phyloP scores from a whole-genome alignment of 2,113 vertebrate species.

The Rhinolophus ferrumequinum region DNA sequence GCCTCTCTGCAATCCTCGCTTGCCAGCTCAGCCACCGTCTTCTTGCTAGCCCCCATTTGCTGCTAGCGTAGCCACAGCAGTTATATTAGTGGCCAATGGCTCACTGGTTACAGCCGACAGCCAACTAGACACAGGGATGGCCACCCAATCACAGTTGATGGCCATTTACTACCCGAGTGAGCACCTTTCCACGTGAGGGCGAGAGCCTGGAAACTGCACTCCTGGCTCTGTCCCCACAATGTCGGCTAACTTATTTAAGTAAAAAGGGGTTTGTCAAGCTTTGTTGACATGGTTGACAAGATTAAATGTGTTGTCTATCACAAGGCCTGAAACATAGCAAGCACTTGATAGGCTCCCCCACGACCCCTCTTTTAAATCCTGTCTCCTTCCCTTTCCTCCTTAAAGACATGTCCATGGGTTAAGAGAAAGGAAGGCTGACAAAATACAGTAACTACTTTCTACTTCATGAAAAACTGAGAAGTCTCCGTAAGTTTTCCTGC shows the following conservation, averaged over 20 bases:
- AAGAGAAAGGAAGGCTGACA: background rate
- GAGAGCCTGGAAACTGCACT: too few species aligned
- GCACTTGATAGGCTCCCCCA: background rate
- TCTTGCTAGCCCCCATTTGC: too few species aligned
- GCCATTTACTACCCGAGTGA: too few species aligned
- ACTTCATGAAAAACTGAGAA: background rate
- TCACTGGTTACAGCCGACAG: too few species aligned
- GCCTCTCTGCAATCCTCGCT: too few species aligned
- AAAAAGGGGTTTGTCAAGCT: background rate
- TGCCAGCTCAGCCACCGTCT: too few species aligned
- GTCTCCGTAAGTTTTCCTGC: background rate
- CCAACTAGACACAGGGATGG: too few species aligned
- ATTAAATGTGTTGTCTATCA: background rate
- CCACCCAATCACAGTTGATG: too few species aligned
- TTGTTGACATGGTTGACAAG: background rate
- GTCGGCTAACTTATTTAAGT: background rate
- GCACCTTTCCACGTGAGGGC: too few species aligned
- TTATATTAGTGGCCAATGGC: too few species aligned
- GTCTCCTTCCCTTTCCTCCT: background rate
- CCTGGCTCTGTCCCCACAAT: too few species aligned
- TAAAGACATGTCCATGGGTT: background rate
- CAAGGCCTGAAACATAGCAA: background rate
- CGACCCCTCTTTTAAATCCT: background rate
- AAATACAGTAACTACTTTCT: background rate
- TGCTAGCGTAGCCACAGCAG: too few species aligned